These are phyloP conservation scores for Lonchura striata DNA, from an alignment of 2,113 vertebrate species.

Conservation along the genomic window DNA sequence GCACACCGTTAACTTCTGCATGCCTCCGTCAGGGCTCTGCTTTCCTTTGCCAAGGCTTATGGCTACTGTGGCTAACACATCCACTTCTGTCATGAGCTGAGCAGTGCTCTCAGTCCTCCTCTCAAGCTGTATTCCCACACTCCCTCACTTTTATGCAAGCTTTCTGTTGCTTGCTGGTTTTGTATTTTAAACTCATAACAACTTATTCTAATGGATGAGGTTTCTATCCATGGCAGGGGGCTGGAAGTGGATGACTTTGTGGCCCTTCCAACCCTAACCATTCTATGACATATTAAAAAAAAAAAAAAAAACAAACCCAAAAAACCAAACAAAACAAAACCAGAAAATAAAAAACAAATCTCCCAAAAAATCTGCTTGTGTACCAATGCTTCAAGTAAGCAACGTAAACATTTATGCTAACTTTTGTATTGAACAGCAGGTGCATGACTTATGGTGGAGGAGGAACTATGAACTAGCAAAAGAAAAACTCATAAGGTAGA, in stretches of 20 bases:
- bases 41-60: not conserved
- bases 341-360: not conserved
- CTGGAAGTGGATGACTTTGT: not conserved
- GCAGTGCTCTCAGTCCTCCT: not conserved
- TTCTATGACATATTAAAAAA: not conserved
- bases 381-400: not conserved
- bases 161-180: not conserved
- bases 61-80: not conserved
- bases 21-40: not conserved
- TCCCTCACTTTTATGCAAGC: not conserved
- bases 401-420: not conserved
- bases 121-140: not conserved
- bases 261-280: not conserved
- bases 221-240: not conserved
- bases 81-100: not conserved
- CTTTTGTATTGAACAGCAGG: not conserved
- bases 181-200: not conserved
- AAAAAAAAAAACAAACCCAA: too few species aligned
- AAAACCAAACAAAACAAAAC: too few species aligned
- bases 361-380: not conserved
- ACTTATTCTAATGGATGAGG: not conserved
- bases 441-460: not conserved
- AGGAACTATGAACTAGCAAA: not conserved
- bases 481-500: not conserved
- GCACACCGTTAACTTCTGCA: not conserved